These are phyloP conservation scores for Cryptocephalus primarius DNA, from an alignment of 2,888 invertebrate genomes.

Conservation along the genomic window DNA sequence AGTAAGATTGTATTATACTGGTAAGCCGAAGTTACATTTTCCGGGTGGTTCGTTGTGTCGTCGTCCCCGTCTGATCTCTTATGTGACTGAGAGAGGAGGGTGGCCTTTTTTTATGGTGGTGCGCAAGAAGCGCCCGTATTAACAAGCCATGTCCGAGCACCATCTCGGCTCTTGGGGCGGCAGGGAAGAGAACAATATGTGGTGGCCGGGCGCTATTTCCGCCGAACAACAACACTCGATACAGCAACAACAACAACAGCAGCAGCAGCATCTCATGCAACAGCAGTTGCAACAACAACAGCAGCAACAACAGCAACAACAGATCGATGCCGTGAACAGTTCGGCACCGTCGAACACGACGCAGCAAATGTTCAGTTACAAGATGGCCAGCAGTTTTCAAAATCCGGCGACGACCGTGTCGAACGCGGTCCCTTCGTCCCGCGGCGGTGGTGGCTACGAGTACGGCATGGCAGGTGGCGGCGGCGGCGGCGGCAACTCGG, in stretches of 20 bases:
- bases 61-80: too few relatives aligned
- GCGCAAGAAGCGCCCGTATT: conserved; percentile 12
- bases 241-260: conserved; percentile 26
- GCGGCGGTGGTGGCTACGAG: conserved; percentile 57
- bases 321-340: conserved; percentile 41
- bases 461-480: conserved; percentile 42
- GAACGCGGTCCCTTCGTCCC: conserved; percentile 49
- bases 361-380: conserved; percentile 69
- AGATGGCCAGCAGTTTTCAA: conserved; percentile 77
- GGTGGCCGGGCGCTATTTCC: conserved; percentile 48
- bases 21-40: too few relatives aligned
- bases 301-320: conserved; percentile 30
- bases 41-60: too few relatives aligned
- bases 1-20: too few relatives aligned
- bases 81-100: too few relatives aligned
- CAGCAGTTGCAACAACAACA: conserved; percentile 27
- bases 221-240: conserved; percentile 36
- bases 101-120: conserved; percentile 8
- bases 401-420: conserved; percentile 57
- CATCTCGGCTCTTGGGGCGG: conserved; percentile 54
- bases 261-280: conserved; percentile 23
- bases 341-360: conserved; percentile 47
- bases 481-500: conserved; percentile 16
- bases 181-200: conserved; percentile 51
- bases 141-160: conserved; percentile 48